These are phyloP conservation scores for Coenonympha arcania DNA, from an alignment of 2,888 invertebrate species.

Conservation along the genomic window DNA sequence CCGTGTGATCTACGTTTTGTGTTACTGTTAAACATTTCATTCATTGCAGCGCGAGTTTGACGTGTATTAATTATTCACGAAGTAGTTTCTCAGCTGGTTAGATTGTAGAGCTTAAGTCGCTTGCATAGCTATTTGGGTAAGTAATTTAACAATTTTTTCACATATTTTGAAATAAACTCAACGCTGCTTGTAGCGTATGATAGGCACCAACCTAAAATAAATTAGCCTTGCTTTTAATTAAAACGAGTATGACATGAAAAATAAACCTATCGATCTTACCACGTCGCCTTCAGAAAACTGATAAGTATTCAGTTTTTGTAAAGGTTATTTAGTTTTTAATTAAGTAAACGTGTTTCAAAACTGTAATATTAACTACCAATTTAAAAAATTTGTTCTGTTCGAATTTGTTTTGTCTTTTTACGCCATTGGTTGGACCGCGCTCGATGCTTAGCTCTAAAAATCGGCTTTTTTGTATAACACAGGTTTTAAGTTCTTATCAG, in stretches of 20 bases:
- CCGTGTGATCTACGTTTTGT: slow-evolving; percentile 11
- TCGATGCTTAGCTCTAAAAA: background rate
- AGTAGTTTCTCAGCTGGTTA: background rate
- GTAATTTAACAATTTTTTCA: background rate
- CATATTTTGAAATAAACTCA: background rate
- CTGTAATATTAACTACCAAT: background rate
- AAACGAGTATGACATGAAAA: background rate
- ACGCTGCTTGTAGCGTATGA: background rate
- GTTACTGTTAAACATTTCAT: background rate
- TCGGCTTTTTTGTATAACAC: background rate
- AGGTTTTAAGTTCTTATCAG: too few relatives aligned
- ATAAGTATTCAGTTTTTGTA: background rate
- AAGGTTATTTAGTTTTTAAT: background rate
- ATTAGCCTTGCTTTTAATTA: background rate
- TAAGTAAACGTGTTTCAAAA: background rate
- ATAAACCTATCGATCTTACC: background rate
- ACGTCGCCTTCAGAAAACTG: background rate
- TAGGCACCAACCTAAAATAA: too few relatives aligned
- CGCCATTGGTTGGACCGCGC: background rate
- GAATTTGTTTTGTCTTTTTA: background rate
- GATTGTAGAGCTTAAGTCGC: background rate
- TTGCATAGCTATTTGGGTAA: slow-evolving; percentile 1
- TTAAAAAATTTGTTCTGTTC: background rate
- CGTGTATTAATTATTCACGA: slow-evolving; percentile 1
- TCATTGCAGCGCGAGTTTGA: background rate